Evolutionary conservation across 2,797 vertebrate species (phyloP).

Genomic region (Spheniscus humboldti): DNA sequence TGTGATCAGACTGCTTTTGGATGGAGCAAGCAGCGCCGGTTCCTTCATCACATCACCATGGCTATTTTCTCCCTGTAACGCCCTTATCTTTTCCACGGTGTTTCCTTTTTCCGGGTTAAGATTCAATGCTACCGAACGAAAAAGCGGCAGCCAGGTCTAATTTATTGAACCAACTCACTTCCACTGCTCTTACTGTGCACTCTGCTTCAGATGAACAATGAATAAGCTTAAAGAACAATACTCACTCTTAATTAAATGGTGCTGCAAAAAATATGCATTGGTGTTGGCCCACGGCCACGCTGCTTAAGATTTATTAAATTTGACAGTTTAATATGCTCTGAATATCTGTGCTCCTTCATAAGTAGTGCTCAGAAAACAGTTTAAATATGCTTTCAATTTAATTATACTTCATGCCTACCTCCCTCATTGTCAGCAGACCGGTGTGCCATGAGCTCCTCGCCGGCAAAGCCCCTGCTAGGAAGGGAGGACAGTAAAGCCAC

Average conservation of each 20-base stretch:
- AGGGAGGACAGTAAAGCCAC: background rate
- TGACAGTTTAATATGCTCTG: conserved; percentile 49
- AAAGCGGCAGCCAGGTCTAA: background rate
- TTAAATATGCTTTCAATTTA: conserved; percentile 42
- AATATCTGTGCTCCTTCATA: conserved; percentile 9
- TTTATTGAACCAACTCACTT: conserved; percentile 2
- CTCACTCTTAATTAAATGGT: conserved; percentile 54
- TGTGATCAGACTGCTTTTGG: background rate
- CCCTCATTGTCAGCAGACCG: background rate
- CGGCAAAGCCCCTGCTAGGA: background rate
- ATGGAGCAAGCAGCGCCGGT: background rate
- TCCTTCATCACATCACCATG: background rate
- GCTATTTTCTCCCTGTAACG: background rate
- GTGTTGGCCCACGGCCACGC: conserved; percentile 18
- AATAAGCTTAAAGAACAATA: conserved; percentile 43
- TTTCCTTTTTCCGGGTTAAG: background rate
- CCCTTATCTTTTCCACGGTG: background rate
- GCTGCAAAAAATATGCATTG: conserved; percentile 10
- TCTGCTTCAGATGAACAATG: conserved; percentile 5
- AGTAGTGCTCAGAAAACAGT: conserved; percentile 36
- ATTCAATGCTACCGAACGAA: background rate
- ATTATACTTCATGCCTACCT: conserved; percentile 11
- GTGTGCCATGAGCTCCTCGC: background rate
- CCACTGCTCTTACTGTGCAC: background rate
- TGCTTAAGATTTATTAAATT: conserved; percentile 50